A percentile compares a stretch with the other conserved stretches of the same genome.
Evolutionary conservation across 2,888 invertebrate species (phyloP).

Genomic region (Bedellia somnulentella): DNA sequence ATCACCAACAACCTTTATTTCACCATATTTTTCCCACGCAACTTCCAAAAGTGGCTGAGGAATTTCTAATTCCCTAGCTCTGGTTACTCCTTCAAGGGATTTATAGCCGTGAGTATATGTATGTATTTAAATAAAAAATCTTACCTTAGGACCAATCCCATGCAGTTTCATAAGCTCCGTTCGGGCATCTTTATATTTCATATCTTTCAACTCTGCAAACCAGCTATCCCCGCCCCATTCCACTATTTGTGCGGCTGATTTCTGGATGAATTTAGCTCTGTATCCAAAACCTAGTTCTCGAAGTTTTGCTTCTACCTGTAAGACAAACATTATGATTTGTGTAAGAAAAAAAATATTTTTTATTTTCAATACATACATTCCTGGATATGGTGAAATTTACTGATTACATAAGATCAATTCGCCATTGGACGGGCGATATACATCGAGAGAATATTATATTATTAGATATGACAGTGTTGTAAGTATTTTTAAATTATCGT

Average conservation of each 20-base stretch:
- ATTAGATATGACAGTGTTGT: too few species aligned
- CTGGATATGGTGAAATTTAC: too few species aligned
- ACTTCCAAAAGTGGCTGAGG: too few species aligned
- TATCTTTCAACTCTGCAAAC: constrained; percentile 68
- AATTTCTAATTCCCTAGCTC: not conserved
- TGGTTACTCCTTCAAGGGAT: not conserved
- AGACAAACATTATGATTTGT: constrained; percentile 3
- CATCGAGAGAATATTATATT: too few species aligned
- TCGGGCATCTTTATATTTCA: constrained; percentile 74
- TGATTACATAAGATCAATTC: too few species aligned
- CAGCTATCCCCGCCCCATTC: constrained; percentile 71
- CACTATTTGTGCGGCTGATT: constrained; percentile 70
- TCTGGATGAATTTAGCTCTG: constrained; percentile 82
- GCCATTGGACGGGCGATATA: too few species aligned
- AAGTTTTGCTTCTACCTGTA: constrained; percentile 70
- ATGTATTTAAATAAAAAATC: not conserved
- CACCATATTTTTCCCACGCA: too few species aligned
- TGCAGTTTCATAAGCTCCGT: constrained; percentile 73
- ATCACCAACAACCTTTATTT: too few species aligned
- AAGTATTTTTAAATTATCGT: too few species aligned
- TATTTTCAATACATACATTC: too few species aligned
- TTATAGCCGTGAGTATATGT: not conserved
- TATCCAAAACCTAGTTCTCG: constrained; percentile 81
- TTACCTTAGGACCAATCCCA: constrained; percentile 92
- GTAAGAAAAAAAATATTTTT: too few species aligned